These are phyloP conservation scores for Acrocephalus arundinaceus DNA, from an alignment of 2,113 vertebrate genomes.

Conservation along the genomic window DNA sequence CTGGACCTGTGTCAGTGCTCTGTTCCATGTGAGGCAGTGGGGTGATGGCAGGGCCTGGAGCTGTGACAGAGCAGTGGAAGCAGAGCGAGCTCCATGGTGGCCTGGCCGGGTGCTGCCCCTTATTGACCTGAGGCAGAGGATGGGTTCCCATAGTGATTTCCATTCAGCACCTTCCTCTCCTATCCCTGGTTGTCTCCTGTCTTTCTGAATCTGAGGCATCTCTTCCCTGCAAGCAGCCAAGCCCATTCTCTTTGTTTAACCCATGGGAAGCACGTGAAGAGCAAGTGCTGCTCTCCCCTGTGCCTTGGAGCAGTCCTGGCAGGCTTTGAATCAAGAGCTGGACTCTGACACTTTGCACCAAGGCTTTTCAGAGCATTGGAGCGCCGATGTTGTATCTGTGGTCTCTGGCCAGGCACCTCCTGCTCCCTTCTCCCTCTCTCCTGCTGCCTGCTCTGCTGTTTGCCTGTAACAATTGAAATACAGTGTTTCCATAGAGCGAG, in stretches of 20 bases:
- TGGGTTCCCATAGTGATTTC: not conserved
- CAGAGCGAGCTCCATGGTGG: not conserved
- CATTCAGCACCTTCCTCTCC: not conserved
- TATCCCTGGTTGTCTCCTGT: not conserved
- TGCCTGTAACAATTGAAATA: not conserved
- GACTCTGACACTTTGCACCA: not conserved
- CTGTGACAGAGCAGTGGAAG: not conserved
- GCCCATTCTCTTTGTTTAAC: not conserved
- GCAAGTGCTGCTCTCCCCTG: rapidly evolving
- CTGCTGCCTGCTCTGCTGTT: not conserved
- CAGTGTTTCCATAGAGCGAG: not conserved
- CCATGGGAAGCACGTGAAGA: rapidly evolving
- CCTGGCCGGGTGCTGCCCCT: not conserved
- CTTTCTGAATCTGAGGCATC: not conserved
- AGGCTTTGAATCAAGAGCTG: not conserved
- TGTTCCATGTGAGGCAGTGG: rapidly evolving
- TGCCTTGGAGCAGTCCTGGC: not conserved
- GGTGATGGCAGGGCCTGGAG: not conserved
- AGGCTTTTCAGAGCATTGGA: not conserved
- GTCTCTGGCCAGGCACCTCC: not conserved
- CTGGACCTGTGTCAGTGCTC: not conserved
- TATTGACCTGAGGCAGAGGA: not conserved
- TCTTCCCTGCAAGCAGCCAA: not conserved
- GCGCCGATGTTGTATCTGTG: not conserved
- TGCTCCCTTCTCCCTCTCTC: not conserved